Percentiles rank a stretch among this genome's conserved stretches.
Conservation (phyloP, 2,888 invertebrate genomes). For the Choristoneura rosaceana region DNA sequence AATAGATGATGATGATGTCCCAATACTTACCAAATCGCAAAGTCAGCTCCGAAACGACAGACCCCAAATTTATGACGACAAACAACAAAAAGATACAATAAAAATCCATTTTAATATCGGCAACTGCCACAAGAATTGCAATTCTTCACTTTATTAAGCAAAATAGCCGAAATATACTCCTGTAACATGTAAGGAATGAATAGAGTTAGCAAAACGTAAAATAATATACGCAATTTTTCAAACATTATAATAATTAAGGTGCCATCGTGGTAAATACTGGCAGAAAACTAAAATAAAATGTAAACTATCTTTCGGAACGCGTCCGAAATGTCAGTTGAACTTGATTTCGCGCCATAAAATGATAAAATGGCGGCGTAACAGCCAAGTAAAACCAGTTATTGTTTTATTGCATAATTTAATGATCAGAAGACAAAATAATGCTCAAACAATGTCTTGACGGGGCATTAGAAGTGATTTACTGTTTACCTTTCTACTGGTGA, state of each 20-base stretch:
- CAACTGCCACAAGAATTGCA: slow-evolving; percentile 64
- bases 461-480: slow-evolving; percentile 51
- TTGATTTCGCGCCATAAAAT: slow-evolving; percentile 18
- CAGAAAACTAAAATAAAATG: slow-evolving; percentile 11
- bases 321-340: slow-evolving; percentile 10
- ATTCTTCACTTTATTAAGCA: slow-evolving; percentile 67
- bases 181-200: slow-evolving; percentile 76
- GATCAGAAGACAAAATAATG: slow-evolving; percentile 53
- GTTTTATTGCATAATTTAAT: slow-evolving; percentile 44
- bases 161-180: slow-evolving; percentile 75
- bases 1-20: too few relatives aligned
- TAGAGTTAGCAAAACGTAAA: slow-evolving; percentile 71
- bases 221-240: slow-evolving; percentile 73
- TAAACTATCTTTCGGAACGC: slow-evolving; percentile 5
- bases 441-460: slow-evolving; percentile 57
- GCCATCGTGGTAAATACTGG: slow-evolving; percentile 23
- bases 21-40: slow-evolving; percentile 70
- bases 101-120: slow-evolving; percentile 55
- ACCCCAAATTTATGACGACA: slow-evolving; percentile 63
- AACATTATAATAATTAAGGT: slow-evolving; percentile 58
- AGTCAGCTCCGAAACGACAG: slow-evolving; percentile 70
- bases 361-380: slow-evolving; percentile 3
- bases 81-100: slow-evolving; percentile 58
- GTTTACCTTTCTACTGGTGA: slow-evolving; percentile 47
- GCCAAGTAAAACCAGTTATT: slow-evolving; percentile 13